A percentile compares a stretch with the other conserved stretches of the same genome.
Evolutionary conservation across 2,888 invertebrate genomes (phyloP).

Genomic region (Rutpela maculata): DNA sequence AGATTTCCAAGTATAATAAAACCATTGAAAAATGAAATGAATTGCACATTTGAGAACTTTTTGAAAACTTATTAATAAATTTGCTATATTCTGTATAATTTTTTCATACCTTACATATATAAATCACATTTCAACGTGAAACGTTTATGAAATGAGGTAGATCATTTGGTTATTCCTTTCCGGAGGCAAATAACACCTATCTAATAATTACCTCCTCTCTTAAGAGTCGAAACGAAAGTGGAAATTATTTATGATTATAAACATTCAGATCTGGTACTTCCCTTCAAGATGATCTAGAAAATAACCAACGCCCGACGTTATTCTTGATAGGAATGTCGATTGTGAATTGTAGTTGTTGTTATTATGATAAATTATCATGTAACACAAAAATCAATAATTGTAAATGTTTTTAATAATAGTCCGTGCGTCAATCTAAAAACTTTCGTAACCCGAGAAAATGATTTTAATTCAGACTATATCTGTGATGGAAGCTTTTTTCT

Average conservation of each 20-base stretch:
- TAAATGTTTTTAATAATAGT: neutral
- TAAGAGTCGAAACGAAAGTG: slow-evolving; percentile 11
- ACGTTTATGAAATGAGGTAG: neutral
- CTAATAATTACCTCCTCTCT: slow-evolving; percentile 5
- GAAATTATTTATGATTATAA: slow-evolving; percentile 4
- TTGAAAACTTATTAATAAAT: too few species aligned
- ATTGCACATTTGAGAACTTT: too few species aligned
- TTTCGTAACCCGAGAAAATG: neutral
- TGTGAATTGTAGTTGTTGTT: neutral
- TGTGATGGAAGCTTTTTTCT: too few species aligned
- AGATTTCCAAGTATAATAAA: too few species aligned
- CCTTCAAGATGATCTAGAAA: slow-evolving; percentile 10
- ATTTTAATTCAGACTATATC: too few species aligned
- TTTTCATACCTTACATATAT: neutral
- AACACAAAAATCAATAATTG: neutral
- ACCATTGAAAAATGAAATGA: too few species aligned
- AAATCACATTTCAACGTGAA: neutral
- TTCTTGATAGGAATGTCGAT: neutral
- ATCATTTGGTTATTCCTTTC: neutral
- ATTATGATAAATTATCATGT: slow-evolving; percentile 3
- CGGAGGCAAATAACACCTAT: neutral
- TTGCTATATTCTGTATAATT: neutral
- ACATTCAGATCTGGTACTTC: neutral
- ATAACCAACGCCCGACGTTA: neutral
- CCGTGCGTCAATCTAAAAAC: neutral